Conservation (phyloP, 2,888 invertebrate species). For the Metalampra italica region DNA sequence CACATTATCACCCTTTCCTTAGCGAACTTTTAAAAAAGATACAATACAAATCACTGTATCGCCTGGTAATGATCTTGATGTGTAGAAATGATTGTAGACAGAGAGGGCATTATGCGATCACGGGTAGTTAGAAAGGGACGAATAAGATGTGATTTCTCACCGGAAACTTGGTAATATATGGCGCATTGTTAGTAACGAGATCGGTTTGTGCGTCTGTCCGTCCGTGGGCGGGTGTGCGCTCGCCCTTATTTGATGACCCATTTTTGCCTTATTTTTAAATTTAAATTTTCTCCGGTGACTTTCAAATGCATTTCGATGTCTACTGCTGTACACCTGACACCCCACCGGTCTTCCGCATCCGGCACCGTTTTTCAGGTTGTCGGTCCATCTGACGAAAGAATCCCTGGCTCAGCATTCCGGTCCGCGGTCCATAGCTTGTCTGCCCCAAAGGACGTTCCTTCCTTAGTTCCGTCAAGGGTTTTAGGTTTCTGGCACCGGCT, state of each 20-base stretch:
- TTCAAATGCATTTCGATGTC: too few relatives aligned
- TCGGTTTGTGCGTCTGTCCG: slow-evolving; percentile 60
- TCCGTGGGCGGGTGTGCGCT: slow-evolving; percentile 42
- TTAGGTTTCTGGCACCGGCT: too few relatives aligned
- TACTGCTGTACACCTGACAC: too few relatives aligned
- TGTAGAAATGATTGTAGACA: slow-evolving; percentile 51
- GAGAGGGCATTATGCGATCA: slow-evolving; percentile 25
- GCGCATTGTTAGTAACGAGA: slow-evolving; percentile 76
- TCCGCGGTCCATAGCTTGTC: too few relatives aligned
- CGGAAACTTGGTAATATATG: slow-evolving; percentile 75
- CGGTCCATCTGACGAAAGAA: too few relatives aligned
- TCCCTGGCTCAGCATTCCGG: too few relatives aligned
- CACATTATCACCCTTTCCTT: slow-evolving; percentile 1
- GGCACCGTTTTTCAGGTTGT: too few relatives aligned
- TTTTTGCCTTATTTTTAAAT: slow-evolving; percentile 8
- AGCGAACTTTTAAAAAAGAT: slow-evolving; percentile 24
- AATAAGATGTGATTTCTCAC: slow-evolving; percentile 49
- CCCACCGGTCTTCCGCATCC: too few relatives aligned
- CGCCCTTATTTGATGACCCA: slow-evolving; percentile 13
- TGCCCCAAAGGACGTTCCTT: too few relatives aligned
- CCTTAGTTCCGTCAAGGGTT: too few relatives aligned
- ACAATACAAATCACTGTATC: slow-evolving; percentile 70
- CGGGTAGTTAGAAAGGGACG: slow-evolving; percentile 30
- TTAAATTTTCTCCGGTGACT: too few relatives aligned
- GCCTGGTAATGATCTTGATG: slow-evolving; percentile 70